Conservation (phyloP, 2,113 vertebrate genomes). For the Genyomyrus donnyi region DNA sequence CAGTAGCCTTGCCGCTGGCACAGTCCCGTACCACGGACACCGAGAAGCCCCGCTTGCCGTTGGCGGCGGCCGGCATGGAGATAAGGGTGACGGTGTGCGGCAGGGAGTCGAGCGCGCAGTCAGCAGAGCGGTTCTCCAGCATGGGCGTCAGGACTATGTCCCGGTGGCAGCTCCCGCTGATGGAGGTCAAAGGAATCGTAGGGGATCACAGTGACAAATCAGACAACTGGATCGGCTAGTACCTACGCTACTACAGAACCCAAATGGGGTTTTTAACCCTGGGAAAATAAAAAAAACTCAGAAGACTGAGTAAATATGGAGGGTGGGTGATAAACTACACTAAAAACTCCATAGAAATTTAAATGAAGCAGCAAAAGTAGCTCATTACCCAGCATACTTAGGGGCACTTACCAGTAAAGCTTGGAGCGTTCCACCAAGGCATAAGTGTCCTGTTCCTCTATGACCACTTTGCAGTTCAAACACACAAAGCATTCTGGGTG, state of each 20-base stretch:
- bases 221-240: background rate
- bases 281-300: background rate
- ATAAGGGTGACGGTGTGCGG: slow-evolving; percentile 87
- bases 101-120: slow-evolving; percentile 75
- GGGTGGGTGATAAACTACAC: background rate
- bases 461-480: slow-evolving; percentile 87
- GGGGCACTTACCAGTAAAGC: slow-evolving; percentile 80
- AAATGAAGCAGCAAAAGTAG: background rate
- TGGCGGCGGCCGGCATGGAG: slow-evolving; percentile 82
- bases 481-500: slow-evolving; percentile 95
- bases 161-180: slow-evolving; percentile 88
- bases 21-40: slow-evolving; percentile 73
- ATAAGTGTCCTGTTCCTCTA: slow-evolving; percentile 87
- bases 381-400: background rate
- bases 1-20: slow-evolving; percentile 68
- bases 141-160: slow-evolving; percentile 84
- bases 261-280: background rate
- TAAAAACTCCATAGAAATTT: background rate
- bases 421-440: slow-evolving; percentile 83
- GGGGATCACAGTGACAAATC: background rate
- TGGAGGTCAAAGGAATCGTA: slow-evolving; percentile 8
- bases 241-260: background rate
- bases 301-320: background rate
- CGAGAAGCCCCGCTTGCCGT: slow-evolving; percentile 80
- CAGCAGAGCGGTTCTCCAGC: slow-evolving; percentile 81